Base-by-base conservation (phyloP, 2,113 vertebrate species). In the Siniperca knerii region DNA sequence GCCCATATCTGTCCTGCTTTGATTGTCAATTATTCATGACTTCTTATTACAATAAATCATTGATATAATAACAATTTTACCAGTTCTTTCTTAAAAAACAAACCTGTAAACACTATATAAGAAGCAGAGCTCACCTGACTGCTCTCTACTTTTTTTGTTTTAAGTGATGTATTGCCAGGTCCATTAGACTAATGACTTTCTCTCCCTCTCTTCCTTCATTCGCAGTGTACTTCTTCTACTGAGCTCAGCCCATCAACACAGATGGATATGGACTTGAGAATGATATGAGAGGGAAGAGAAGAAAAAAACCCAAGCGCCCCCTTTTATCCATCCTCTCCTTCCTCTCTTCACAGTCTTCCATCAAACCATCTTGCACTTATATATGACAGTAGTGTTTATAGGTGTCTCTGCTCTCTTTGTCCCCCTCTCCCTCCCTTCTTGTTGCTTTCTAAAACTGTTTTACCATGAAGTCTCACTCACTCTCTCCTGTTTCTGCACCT, bases 201-300 rank as follows among this genome's bases (percentile, higher is more conserved):
- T 52, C 42, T 61, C 65, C 21, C 25, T 69, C 57, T 84, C 54
- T 29, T 76, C 58, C 52, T 74, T 79, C 40, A 40, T 67, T 79
- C 2, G 13, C 86, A 96, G 96, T 96, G 86, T 96, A 96, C 90
- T 96, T 96, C 95, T 96, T 96, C 94, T 90, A 94, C 82, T 96
- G 92, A 96, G 92, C 89, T 74, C 79, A 44, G 79, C 79, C 90
- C 78, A 70, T 87, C 86, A 52, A 2, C 8, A 81, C 70, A 71
- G 88, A 91, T 87, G 90, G 86, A 90, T 75, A 89, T 84, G 86
- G 93, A 95, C 90, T 90, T 91, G 75, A 92, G 90, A 88, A 88
- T 55, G 82, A 87, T 29, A 82, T 70, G 68, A 89, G 83, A 89
- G 83, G 88, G 76, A 83, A 86, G 90, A 79, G 77, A 75, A 90